Evolutionary conservation across 2,113 vertebrate genomes (phyloP), one percentile per base, ranked within the genome.

Genomic region (Varanus salvator): DNA sequence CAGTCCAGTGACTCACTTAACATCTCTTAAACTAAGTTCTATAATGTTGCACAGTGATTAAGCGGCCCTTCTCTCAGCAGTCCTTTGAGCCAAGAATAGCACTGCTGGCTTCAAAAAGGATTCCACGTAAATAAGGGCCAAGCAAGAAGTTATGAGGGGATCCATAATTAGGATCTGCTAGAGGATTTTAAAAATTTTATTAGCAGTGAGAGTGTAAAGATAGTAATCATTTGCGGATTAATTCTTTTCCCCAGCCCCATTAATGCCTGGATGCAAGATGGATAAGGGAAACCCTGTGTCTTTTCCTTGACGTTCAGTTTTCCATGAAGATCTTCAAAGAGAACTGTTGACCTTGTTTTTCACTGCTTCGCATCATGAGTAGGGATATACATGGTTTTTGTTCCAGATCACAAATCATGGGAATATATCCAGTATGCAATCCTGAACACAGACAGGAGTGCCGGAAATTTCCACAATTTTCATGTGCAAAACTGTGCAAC

Each of bases 1-100:
- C 82, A 85, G 34, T 64, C 80, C 80, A 83, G 87, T 83, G 83
- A 77, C 31, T 78, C 82, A 85, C 48, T 89, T 78, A 89, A 85
- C 74, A 77, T 76, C 38, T 76, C 81, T 87, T 68, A 50, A 82
- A 82, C 50, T 31, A 57, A 34, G 3, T 88, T 82, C 78, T 57
- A 68, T 68, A 84, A 84, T 21, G 74, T 78, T 85, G 85, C 72
- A 77, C 52, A 72, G 74, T 87, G 74, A 87, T 87, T 87, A 87
- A 54, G 15, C 77, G 38, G 38, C 50, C 6, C 48, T 87, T 68
- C 7, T 27, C 38, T 78, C 25, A 80, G 76, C 76, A 71, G 8
- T 52, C 52, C 25, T 50, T 44, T 77, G 75, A 84, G 31, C 21
- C 48, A 89, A 68, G 57, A 89, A 78, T 44, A 85, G 44, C 48